These are phyloP conservation scores for Phataginus tetradactyla DNA, from an alignment of 2,797 vertebrate genomes.

Conservation along the genomic window DNA sequence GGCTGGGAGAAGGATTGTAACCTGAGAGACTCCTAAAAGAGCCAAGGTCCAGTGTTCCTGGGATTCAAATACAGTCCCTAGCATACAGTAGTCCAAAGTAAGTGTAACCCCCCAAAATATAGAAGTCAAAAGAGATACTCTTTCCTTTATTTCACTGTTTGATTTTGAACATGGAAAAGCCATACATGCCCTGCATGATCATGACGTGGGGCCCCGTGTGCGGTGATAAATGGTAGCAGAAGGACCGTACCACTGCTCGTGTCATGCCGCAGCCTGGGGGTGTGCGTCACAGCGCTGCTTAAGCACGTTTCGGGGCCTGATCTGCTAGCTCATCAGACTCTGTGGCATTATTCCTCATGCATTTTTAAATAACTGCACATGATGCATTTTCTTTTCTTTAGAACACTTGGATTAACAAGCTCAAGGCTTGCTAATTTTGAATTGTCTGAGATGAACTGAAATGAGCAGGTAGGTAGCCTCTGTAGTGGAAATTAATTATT, in stretches of 20 bases:
- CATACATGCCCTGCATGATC: too few relatives aligned
- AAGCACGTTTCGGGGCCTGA: neutral
- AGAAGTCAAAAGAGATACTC: neutral
- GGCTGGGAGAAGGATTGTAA: neutral
- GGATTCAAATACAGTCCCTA: neutral
- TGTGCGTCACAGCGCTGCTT: neutral
- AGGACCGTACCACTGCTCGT: neutral
- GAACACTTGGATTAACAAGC: neutral
- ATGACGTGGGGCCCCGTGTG: neutral
- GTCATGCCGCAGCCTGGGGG: neutral
- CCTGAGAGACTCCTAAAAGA: neutral
- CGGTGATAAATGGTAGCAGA: neutral
- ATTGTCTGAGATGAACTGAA: constrained; percentile 17
- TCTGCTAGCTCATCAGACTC: constrained; percentile 19
- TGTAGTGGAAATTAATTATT: constrained; percentile 52
- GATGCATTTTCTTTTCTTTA: constrained; percentile 43
- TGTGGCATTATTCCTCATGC: neutral
- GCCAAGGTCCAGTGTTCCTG: neutral
- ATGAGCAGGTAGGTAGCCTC: neutral
- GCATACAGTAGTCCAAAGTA: neutral
- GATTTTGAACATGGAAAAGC: neutral
- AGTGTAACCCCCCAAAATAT: neutral
- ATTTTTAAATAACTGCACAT: constrained; percentile 50
- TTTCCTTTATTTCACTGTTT: neutral
- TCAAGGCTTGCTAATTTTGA: neutral